phyloP scores from a whole-genome alignment of 2,888 invertebrate species.

The Pterobdella sp. region DNA sequence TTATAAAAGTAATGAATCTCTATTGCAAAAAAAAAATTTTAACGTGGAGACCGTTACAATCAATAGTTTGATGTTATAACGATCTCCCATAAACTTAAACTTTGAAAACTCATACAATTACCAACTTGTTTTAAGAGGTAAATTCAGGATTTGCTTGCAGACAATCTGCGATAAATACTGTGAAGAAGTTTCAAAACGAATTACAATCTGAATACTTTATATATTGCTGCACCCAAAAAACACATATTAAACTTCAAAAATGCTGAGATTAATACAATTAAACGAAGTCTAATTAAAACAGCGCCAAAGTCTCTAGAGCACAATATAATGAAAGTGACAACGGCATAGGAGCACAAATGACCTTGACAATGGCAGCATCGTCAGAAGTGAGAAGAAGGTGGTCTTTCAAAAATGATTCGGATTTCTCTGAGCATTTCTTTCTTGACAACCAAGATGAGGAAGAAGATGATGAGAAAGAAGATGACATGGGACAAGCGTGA shows the following conservation, averaged over 20 bases:
- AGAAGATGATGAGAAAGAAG: not conserved
- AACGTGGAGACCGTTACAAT: too few species aligned
- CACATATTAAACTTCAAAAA: not conserved
- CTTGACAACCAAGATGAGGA: conserved; percentile 8
- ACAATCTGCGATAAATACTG: not conserved
- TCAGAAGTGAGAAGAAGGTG: not conserved
- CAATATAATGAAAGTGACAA: not conserved
- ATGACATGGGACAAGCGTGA: conserved; percentile 41
- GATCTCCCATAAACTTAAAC: too few species aligned
- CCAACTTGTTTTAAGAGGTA: too few species aligned
- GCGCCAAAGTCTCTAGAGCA: too few species aligned
- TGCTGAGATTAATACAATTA: not conserved
- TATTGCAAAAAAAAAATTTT: too few species aligned
- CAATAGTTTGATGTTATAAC: too few species aligned
- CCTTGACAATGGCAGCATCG: conserved; percentile 8
- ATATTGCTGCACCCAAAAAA: not conserved
- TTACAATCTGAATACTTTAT: not conserved
- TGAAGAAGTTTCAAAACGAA: not conserved
- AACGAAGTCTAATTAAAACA: not conserved
- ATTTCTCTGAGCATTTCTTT: conserved; percentile 2
- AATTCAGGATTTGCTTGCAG: not conserved
- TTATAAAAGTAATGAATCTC: too few species aligned
- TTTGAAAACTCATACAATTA: too few species aligned
- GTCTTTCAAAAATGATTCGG: not conserved
- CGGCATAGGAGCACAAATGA: not conserved